Conservation (phyloP, 1,140 invertebrate species). For the Aphaenogaster rudis region DNA sequence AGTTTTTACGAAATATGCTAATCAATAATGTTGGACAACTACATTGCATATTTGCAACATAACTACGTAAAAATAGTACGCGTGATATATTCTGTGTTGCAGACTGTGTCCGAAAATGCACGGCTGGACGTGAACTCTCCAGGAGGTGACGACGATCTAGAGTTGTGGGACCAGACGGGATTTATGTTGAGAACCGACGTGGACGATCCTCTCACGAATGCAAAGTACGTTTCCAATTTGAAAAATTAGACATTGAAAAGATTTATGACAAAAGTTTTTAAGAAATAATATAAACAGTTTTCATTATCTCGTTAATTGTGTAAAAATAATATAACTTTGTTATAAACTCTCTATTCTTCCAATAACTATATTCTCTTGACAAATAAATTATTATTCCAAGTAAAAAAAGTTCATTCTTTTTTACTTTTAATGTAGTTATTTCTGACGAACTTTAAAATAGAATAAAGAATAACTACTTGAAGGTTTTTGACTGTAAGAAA, state of each 20-base stretch:
- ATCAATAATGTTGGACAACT: background rate
- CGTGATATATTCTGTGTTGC: slow-evolving; percentile 33
- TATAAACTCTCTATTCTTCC: background rate
- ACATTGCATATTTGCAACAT: background rate
- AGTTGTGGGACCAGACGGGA: slow-evolving; percentile 84
- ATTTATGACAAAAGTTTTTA: background rate
- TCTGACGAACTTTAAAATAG: background rate
- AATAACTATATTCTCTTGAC: background rate
- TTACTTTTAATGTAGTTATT: background rate
- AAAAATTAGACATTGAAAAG: background rate
- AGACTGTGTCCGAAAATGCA: slow-evolving; percentile 84
- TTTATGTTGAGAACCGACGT: slow-evolving; percentile 82
- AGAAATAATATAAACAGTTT: background rate
- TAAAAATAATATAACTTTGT: background rate
- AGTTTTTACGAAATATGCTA: background rate
- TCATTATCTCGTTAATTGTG: background rate
- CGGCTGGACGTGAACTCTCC: slow-evolving; percentile 80
- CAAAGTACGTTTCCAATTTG: slow-evolving; percentile 77
- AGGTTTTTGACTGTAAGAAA: background rate
- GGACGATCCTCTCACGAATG: slow-evolving; percentile 79
- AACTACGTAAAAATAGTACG: background rate
- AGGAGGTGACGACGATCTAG: slow-evolving; percentile 80
- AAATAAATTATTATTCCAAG: background rate
- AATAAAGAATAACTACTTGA: background rate
- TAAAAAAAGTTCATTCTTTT: background rate